A percentile compares a stretch with the other conserved stretches of the same genome.
phyloP scores from a whole-genome alignment of 2,113 vertebrate genomes.

The Marcusenius ussheri region DNA sequence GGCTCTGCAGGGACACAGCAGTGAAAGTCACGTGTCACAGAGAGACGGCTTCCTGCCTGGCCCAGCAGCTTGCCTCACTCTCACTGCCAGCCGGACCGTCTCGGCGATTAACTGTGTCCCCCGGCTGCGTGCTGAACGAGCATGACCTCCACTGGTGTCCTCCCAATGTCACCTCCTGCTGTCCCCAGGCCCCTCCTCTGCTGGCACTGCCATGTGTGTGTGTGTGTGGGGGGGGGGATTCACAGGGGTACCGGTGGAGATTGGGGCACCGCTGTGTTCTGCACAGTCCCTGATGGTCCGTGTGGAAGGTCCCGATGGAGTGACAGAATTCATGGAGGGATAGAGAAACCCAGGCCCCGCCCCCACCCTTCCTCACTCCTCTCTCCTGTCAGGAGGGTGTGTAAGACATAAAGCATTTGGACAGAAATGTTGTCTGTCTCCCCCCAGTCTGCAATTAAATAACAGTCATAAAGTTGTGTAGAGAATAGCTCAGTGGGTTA shows the following conservation, averaged over 20 bases:
- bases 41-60: neutral
- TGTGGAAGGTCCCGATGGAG: neutral
- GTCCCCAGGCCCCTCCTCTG: neutral
- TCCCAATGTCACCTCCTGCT: conserved; percentile 3
- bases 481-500: neutral
- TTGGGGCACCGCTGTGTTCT: neutral
- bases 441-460: neutral
- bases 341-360: neutral
- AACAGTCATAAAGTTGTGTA: neutral
- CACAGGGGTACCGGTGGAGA: neutral
- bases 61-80: neutral
- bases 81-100: neutral
- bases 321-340: neutral
- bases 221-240: neutral
- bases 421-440: neutral
- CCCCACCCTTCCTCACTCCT: neutral
- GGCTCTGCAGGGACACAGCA: neutral
- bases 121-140: neutral
- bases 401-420: neutral
- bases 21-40: neutral
- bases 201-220: neutral
- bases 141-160: conserved; percentile 6
- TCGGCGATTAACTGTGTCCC: neutral
- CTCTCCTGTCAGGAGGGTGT: neutral
- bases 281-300: neutral